Conservation (phyloP, 2,113 vertebrate species). For the Tinamus guttatus region DNA sequence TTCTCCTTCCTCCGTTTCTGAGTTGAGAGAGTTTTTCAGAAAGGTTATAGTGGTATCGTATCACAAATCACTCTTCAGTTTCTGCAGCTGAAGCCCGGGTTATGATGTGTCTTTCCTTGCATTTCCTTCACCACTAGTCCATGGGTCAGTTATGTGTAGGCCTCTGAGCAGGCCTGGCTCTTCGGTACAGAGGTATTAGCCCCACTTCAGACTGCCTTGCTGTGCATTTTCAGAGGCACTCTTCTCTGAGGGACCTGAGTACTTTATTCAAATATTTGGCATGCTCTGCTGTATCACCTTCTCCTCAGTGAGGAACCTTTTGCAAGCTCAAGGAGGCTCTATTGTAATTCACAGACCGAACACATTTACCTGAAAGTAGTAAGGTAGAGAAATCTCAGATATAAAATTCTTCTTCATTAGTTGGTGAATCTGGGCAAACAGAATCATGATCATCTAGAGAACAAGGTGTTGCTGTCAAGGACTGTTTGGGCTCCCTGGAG, state of each 20-base stretch:
- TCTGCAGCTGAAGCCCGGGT: background rate
- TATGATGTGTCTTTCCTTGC: background rate
- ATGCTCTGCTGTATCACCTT: background rate
- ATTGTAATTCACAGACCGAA: background rate
- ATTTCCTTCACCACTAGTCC: background rate
- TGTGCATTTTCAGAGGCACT: background rate
- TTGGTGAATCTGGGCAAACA: background rate
- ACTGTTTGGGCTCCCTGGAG: background rate
- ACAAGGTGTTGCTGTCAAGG: background rate
- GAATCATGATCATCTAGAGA: background rate
- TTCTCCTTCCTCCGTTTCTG: background rate
- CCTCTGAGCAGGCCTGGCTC: background rate
- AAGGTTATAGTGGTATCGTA: background rate
- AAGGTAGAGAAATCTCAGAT: conserved; percentile 40
- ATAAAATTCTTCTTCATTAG: conserved; percentile 68
- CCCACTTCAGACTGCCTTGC: background rate
- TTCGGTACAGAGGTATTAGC: background rate
- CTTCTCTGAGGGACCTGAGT: background rate
- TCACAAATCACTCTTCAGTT: background rate
- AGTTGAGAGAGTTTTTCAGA: background rate
- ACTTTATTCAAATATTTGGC: background rate
- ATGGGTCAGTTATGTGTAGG: background rate
- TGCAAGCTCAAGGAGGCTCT: background rate
- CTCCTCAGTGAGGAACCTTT: background rate
- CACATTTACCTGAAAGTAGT: fast-evolving